Percentiles rank a stretch among this genome's conserved stretches.
These are phyloP conservation scores for Acipenser ruthenus DNA, from an alignment of 2,797 vertebrate genomes.

Conservation along the genomic window DNA sequence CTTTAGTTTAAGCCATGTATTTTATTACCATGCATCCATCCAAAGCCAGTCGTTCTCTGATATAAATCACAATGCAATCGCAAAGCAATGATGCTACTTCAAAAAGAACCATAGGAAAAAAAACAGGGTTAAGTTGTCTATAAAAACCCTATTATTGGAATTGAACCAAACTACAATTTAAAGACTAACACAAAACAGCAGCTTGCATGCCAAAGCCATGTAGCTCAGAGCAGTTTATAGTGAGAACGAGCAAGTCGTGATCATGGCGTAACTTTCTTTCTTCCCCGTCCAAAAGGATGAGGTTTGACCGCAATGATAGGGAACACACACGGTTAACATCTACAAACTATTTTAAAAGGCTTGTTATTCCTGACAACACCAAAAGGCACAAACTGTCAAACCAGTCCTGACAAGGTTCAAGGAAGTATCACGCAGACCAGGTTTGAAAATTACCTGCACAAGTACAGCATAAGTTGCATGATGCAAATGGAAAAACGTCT, in stretches of 20 bases:
- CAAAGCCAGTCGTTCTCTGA: constrained; percentile 41
- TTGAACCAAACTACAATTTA: too few species aligned
- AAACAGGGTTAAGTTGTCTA: constrained; percentile 45
- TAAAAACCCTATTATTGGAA: constrained; percentile 25
- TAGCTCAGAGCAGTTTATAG: constrained; percentile 32
- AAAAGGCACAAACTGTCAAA: constrained; percentile 32
- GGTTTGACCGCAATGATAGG: constrained; percentile 38
- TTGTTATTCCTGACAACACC: constrained; percentile 48
- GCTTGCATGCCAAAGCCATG: constrained; percentile 24
- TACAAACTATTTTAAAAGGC: constrained; percentile 40
- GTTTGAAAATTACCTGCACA: too few species aligned
- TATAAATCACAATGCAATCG: constrained; percentile 40
- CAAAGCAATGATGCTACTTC: constrained; percentile 13
- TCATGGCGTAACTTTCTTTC: constrained; percentile 35
- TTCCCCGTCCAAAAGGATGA: constrained; percentile 50
- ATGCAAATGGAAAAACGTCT: too few species aligned
- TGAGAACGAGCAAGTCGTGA: constrained; percentile 32
- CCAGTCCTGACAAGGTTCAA: too few species aligned
- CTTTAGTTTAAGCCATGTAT: constrained; percentile 28
- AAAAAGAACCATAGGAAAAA: constrained; percentile 29
- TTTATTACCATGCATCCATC: constrained; percentile 31
- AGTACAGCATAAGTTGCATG: too few species aligned
- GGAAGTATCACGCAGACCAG: too few species aligned
- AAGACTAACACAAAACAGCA: neutral
- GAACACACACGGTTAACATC: constrained; percentile 45